Base-by-base conservation (phyloP, 2,797 vertebrate genomes). In the Ispidina picta region DNA sequence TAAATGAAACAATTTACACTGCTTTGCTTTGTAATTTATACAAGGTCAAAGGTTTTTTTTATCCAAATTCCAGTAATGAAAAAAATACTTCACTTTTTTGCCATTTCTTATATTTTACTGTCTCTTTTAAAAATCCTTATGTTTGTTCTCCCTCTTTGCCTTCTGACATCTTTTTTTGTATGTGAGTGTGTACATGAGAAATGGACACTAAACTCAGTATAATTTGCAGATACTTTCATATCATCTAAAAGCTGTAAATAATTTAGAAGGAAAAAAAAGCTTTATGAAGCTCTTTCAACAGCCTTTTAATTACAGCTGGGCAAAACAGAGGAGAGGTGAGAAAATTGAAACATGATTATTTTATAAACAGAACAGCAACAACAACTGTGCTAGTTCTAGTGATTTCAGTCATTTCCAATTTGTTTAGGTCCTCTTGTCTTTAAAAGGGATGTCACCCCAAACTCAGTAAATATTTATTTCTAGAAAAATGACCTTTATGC, bases 341-440 rank as follows among this genome's bases (percentile, higher is more conserved):
- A 75, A 89, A 90, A 90, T 10, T 64, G 52, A 92, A 89, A 72
- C 79, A 80, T 72, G 6, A 90, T 82, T 90, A 89, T 77, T 90
- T 88, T 65, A 86, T 84, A 81, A 92, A 75, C 37, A 77, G 71
- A 85, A 64, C 31, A 70, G 74, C 21, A 52, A 70, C 39, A 41
- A 55, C 25, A 62, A 70, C 31, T 3, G 5, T 39, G 12, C 29
- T 74, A 41, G 39, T 69, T 48, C 63, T 73, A 52, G 37, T 18
- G 29, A 25, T 83, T 63, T 43, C 13, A 66, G 5, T 82, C 2
- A 0, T 49, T 84, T 56, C 35, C 33, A 54, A 51, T 10, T 85
- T 2, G 3, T 46, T 78, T 69, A n/a, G 20, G 14, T 70, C 19
- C 18, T 86, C 41, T 55, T 54, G 4, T 66, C n/a, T 78, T 85